These are phyloP conservation scores for Conus ventricosus DNA, from an alignment of 1,140 invertebrate genomes.

Conservation along the genomic window DNA sequence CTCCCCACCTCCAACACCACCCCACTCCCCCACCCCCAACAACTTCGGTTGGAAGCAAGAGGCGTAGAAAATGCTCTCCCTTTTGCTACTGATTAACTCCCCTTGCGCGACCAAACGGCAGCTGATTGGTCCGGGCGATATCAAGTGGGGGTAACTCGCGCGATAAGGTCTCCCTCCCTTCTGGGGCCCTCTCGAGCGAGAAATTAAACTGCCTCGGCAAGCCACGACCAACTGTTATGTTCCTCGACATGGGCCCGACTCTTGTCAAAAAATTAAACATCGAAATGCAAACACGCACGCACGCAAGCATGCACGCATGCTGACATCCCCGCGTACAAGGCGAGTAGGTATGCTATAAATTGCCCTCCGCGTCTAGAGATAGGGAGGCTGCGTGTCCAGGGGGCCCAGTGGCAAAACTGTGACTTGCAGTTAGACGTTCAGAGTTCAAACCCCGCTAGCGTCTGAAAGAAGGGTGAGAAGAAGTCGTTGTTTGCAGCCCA, in stretches of 20 bases:
- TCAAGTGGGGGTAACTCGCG: constrained; percentile 5
- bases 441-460: too few relatives aligned
- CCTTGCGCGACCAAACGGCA: constrained; percentile 19
- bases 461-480: too few relatives aligned
- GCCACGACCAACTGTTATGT: not conserved
- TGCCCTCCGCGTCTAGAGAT: too few relatives aligned
- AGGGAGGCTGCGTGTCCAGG: too few relatives aligned
- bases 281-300: not conserved
- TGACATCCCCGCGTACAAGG: not conserved
- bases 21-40: not conserved
- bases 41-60: not conserved
- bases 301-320: not conserved
- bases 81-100: constrained; percentile 21
- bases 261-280: not conserved
- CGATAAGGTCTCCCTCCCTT: not conserved
- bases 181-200: constrained; percentile 8
- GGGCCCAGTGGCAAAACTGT: too few relatives aligned
- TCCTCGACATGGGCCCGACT: not conserved
- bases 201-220: not conserved
- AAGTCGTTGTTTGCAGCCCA: too few relatives aligned
- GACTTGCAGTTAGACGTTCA: too few relatives aligned
- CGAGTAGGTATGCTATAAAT: too few relatives aligned
- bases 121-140: constrained; percentile 8
- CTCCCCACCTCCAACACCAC: not conserved
- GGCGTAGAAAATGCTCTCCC: constrained; percentile 7